Conservation (phyloP, 2,797 vertebrate species). For the Graptemys geographica region DNA sequence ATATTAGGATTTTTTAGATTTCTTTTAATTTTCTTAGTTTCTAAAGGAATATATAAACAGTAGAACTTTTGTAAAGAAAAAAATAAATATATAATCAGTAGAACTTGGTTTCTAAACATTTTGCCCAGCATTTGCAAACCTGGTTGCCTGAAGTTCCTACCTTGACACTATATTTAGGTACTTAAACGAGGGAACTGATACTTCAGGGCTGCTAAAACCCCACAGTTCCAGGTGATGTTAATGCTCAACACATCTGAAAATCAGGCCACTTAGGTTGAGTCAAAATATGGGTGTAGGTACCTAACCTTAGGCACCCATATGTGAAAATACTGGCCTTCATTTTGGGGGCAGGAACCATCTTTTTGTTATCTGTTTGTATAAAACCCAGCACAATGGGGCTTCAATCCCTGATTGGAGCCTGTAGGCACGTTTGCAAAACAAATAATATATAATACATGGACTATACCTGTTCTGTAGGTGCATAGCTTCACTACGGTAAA, state of each 20-base stretch:
- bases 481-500: not conserved
- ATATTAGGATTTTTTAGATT: not conserved
- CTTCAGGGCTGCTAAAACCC: constrained; percentile 15
- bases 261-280: not conserved
- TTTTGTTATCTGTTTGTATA: not conserved
- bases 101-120: not conserved
- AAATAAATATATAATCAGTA: not conserved
- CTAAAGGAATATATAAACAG: not conserved
- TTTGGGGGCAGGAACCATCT: not conserved
- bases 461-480: not conserved
- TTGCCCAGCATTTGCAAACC: not conserved
- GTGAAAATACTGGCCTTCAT: not conserved
- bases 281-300: not conserved
- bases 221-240: not conserved
- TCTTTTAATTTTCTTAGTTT: not conserved
- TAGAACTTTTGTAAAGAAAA: not conserved
- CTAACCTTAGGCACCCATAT: not conserved
- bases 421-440: not conserved
- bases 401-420: not conserved
- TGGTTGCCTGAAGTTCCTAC: not conserved
- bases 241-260: not conserved
- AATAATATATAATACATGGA: not conserved
- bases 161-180: not conserved
- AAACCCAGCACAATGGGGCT: not conserved
- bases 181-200: not conserved